Conservation (phyloP, 2,113 vertebrate species). For the Channa maculata region DNA sequence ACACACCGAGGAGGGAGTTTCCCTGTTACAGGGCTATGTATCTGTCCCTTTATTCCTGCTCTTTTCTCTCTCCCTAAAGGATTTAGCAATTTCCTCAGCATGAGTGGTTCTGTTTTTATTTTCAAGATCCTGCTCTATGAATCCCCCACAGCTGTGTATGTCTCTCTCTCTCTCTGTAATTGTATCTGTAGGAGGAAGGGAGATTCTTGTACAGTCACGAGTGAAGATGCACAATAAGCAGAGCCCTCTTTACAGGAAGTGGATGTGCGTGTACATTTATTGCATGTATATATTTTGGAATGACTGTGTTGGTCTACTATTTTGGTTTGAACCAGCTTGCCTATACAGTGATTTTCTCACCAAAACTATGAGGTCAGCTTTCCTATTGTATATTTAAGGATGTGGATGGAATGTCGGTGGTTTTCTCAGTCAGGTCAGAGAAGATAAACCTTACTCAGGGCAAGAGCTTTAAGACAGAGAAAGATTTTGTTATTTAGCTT, state of each 20-base stretch:
- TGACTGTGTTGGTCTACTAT: slow-evolving; percentile 20
- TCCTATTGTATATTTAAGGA: slow-evolving; percentile 54
- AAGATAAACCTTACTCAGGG: slow-evolving; percentile 10
- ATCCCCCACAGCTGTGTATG: slow-evolving; percentile 63
- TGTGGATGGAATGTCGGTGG: slow-evolving; percentile 34
- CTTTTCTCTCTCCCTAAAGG: slow-evolving; percentile 20
- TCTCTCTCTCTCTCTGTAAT: neutral
- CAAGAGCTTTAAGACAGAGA: slow-evolving; percentile 2
- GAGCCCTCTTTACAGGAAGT: slow-evolving; percentile 57
- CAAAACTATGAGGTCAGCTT: slow-evolving; percentile 51
- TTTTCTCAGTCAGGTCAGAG: slow-evolving; percentile 31
- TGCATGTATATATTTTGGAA: slow-evolving; percentile 24
- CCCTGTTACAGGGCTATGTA: slow-evolving; percentile 36
- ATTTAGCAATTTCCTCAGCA: slow-evolving; percentile 72
- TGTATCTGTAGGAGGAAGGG: slow-evolving; percentile 57
- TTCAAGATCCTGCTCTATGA: slow-evolving; percentile 61
- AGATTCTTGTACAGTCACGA: slow-evolving; percentile 39
- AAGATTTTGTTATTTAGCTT: slow-evolving; percentile 2
- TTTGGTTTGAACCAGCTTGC: slow-evolving; percentile 44
- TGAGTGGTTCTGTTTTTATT: slow-evolving; percentile 75
- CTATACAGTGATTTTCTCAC: slow-evolving; percentile 55
- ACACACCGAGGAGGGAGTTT: slow-evolving; percentile 62
- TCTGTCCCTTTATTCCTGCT: slow-evolving; percentile 34
- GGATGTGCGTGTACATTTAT: slow-evolving; percentile 13
- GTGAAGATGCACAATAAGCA: slow-evolving; percentile 20